Conservation (phyloP, 1,140 invertebrate species). For the Drosophila lacertosa region DNA sequence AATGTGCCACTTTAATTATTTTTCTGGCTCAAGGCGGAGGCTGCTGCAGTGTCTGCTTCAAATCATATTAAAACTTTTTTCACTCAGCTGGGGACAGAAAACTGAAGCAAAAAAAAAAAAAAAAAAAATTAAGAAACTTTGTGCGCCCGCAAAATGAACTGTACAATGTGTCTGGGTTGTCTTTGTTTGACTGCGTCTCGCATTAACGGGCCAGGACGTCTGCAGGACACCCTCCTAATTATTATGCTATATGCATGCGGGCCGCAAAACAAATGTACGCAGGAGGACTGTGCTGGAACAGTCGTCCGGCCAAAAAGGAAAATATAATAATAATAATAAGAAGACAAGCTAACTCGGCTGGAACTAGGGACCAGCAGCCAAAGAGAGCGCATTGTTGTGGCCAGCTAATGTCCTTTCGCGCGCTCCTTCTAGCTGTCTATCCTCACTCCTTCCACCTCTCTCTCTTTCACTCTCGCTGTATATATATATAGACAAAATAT, state of each 20-base stretch:
- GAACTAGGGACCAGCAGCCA: not conserved
- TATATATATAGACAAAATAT: slow-evolving; percentile 5
- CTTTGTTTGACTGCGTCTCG: slow-evolving; percentile 52
- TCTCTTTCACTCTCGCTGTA: not conserved
- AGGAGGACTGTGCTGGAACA: slow-evolving; percentile 2
- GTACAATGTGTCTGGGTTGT: slow-evolving; percentile 60
- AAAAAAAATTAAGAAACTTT: slow-evolving; percentile 78
- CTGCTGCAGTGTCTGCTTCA: slow-evolving; percentile 65
- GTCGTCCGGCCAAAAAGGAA: slow-evolving; percentile 35
- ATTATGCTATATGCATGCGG: slow-evolving; percentile 81
- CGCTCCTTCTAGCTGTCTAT: not conserved
- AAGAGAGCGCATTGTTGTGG: slow-evolving; percentile 50
- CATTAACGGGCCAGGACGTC: slow-evolving; percentile 60
- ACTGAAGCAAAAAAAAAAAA: not conserved
- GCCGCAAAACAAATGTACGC: slow-evolving; percentile 70
- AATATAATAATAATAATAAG: slow-evolving; percentile 73
- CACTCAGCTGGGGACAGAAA: slow-evolving; percentile 45
- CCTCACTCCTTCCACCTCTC: too few relatives aligned
- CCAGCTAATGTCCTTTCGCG: slow-evolving; percentile 18
- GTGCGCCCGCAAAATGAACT: slow-evolving; percentile 75
- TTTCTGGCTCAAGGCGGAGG: slow-evolving; percentile 26
- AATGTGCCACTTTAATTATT: slow-evolving; percentile 71
- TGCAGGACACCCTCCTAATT: slow-evolving; percentile 76
- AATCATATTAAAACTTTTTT: slow-evolving; percentile 80
- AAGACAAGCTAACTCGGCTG: slow-evolving; percentile 38